phyloP scores from a whole-genome alignment of 2,113 vertebrate species.

The Cynopterus brachyotis region DNA sequence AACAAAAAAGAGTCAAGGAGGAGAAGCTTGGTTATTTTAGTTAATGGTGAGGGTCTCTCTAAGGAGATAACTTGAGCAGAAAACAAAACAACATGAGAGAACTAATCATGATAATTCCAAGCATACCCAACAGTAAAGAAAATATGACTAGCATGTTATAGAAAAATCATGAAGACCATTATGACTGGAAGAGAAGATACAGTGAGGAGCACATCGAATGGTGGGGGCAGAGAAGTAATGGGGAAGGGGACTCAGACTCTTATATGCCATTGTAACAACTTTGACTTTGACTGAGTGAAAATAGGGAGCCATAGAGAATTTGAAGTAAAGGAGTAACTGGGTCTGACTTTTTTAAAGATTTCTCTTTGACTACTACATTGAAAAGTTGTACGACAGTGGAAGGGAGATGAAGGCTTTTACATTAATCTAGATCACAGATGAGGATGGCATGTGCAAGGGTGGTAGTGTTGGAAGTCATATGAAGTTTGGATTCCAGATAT shows the following conservation, averaged over 20 bases:
- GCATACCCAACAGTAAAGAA: neutral
- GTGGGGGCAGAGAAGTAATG: neutral
- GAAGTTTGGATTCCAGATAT: neutral
- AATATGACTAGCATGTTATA: neutral
- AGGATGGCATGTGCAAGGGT: neutral
- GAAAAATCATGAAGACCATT: neutral
- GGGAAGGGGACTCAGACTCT: fast-evolving
- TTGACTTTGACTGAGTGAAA: neutral
- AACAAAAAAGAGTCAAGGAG: neutral
- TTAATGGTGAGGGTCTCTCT: neutral
- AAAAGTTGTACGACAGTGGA: neutral
- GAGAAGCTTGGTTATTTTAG: neutral
- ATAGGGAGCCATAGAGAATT: neutral
- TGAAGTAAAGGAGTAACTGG: neutral
- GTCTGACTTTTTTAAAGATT: neutral
- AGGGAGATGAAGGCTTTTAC: neutral
- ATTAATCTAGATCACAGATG: neutral
- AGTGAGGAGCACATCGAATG: neutral
- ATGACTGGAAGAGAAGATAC: neutral
- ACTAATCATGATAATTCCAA: neutral
- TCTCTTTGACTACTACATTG: neutral
- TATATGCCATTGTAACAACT: neutral
- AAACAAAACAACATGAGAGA: neutral
- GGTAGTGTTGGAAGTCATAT: neutral
- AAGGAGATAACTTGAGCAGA: neutral